Percentiles rank a stretch among this genome's conserved stretches.
Conservation (phyloP, 2,888 invertebrate species). For the Diarsia rubi region DNA sequence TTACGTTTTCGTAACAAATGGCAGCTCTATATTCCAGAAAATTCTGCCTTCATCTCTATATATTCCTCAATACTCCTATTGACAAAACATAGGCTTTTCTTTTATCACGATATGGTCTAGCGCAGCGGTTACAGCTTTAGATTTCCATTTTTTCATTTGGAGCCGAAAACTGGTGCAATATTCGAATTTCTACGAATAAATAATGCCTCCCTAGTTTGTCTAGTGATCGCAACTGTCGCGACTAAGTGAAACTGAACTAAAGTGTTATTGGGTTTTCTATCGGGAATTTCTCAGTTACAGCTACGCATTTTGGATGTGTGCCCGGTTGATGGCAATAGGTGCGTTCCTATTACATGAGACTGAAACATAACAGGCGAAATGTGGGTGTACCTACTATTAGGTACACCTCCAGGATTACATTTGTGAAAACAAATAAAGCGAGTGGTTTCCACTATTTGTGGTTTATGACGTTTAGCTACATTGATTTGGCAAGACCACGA, state of each 20-base stretch:
- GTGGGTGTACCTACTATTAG: no score
- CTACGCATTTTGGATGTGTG: no score
- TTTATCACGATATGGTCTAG: conserved; percentile 24
- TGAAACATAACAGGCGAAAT: no score
- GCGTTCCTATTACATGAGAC: no score
- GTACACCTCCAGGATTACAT: not conserved
- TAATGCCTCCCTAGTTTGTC: not conserved
- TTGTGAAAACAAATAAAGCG: not conserved
- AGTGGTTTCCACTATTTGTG: not conserved
- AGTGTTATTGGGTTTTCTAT: no score
- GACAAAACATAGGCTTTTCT: conserved; percentile 12
- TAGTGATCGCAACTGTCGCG: no score
- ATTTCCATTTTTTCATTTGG: conserved; percentile 32
- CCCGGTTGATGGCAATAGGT: no score
- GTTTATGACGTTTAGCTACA: conserved; percentile 1
- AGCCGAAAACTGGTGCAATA: not conserved
- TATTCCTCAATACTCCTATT: conserved; percentile 3
- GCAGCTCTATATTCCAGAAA: conserved; percentile 11
- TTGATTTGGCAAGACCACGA: conserved; percentile 15
- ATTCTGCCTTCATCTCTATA: conserved; percentile 6
- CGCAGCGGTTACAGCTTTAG: not conserved
- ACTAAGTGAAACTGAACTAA: no score
- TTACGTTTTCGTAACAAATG: conserved; percentile 47
- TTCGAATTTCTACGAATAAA: conserved; percentile 16
- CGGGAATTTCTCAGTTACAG: no score